A percentile compares a stretch with the other conserved stretches of the same genome.
Conservation (phyloP, 35 echinoderm and acorn worm species). For the Amphiura filiformis region DNA sequence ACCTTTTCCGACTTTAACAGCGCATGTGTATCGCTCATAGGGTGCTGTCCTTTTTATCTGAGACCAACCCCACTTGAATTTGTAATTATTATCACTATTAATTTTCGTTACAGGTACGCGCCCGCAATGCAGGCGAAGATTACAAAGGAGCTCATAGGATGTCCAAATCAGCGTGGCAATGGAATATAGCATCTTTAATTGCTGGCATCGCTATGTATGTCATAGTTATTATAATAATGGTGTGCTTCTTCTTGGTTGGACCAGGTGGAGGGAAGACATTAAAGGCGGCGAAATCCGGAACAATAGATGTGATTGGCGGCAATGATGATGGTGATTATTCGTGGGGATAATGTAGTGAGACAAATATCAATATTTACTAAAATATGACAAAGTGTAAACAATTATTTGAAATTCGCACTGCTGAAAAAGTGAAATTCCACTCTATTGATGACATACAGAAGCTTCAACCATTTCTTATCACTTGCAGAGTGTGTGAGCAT, state of each 20-base stretch:
- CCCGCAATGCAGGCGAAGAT: slow-evolving; percentile 42
- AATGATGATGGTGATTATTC: not conserved
- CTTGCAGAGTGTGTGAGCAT: too few species aligned
- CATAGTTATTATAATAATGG: slow-evolving; percentile 33
- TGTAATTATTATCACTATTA: too few species aligned
- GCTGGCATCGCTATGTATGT: slow-evolving; percentile 57
- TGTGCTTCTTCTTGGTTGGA: slow-evolving; percentile 39
- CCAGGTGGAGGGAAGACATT: not conserved
- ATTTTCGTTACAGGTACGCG: slow-evolving; percentile 67
- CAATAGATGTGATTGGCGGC: not conserved
- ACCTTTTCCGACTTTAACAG: too few species aligned
- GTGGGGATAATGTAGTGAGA: not conserved
- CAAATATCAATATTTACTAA: too few species aligned
- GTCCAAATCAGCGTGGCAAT: slow-evolving; percentile 64
- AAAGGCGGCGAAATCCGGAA: not conserved
- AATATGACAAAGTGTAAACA: too few species aligned
- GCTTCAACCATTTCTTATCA: too few species aligned
- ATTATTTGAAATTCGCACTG: too few species aligned
- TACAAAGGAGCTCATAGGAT: slow-evolving; percentile 36
- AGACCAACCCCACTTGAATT: too few species aligned
- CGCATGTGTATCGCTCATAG: too few species aligned
- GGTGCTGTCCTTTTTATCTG: too few species aligned
- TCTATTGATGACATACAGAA: too few species aligned
- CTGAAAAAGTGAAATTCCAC: too few species aligned
- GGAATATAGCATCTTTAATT: slow-evolving; percentile 70